Conservation (phyloP, 2,113 vertebrate species). For the Isurus oxyrinchus region DNA sequence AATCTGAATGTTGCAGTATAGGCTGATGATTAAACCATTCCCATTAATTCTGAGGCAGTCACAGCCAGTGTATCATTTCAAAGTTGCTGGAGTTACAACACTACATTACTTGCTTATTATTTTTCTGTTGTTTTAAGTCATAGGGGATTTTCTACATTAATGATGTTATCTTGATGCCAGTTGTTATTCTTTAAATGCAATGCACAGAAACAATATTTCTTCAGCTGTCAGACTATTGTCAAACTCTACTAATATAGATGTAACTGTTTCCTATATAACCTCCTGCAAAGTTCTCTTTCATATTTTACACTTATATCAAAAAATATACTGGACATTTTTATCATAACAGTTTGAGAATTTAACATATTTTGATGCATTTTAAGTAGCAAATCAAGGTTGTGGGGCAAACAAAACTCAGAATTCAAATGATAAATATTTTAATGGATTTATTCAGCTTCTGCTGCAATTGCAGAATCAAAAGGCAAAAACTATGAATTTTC, state of each 20-base stretch:
- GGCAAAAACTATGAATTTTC: neutral
- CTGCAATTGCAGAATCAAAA: neutral
- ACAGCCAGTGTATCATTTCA: neutral
- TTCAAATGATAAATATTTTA: neutral
- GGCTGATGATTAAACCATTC: neutral
- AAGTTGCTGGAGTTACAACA: neutral
- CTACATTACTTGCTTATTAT: neutral
- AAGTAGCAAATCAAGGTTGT: neutral
- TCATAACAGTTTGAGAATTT: neutral
- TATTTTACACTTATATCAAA: neutral
- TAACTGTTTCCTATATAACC: neutral
- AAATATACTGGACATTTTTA: neutral
- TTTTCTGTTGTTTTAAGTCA: neutral
- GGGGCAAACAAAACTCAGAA: neutral
- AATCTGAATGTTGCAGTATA: neutral
- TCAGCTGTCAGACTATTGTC: neutral
- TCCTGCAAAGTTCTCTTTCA: neutral
- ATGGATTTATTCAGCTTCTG: neutral
- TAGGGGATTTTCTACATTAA: neutral
- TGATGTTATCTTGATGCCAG: neutral
- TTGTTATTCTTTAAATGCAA: neutral
- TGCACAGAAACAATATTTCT: neutral
- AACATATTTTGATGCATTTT: no score
- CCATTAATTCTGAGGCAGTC: neutral
- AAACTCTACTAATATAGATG: neutral